Evolutionary conservation across 2,888 invertebrate species (phyloP), one percentile per base, ranked within the genome.

Genomic region (Pammene fasciana): DNA sequence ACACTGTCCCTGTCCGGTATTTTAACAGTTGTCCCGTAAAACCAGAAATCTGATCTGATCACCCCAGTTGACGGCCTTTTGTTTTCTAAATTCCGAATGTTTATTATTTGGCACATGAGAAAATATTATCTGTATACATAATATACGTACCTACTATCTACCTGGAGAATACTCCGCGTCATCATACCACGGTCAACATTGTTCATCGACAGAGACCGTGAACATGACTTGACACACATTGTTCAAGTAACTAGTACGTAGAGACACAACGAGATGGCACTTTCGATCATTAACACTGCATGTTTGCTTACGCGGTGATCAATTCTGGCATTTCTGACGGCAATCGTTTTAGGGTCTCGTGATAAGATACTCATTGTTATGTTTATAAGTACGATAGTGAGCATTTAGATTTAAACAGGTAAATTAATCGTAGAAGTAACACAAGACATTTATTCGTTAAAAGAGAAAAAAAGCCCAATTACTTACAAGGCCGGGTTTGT

Each of bases 181-280:
- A 41, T 34, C 79, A 81, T 85, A 85, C 85, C 85, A 87, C 82
- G 87, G 85, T 84, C 86, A 82, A 86, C 85, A 84, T 81, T 79
- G 78, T 81, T 76, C 79, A 84, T 78, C 76, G 80, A 71, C 81
- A 78, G 71, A 87, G 88, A 89, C 89, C 89, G 89, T 89, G 87
- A 91, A 89, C 87, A 87, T 83, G 72, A 76, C 86, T 88, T 89
- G 90, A 89, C 90, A 89, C 81, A 91, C 86, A 88, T 91, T 85
- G 76, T 54, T 54, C 10, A 54, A 54, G 54, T 83, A 85, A 86
- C 78, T 84, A 79, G 86, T 85, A 86, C 87, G 81, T 73, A 70
- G 73, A 64, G 56, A 67, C 72, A 73, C 81, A 84, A 87, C 85
- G 86, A 85, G 84, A 90, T 90, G 86, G 85, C 86, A 88, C 90